phyloP scores from a whole-genome alignment of 2,797 vertebrate species.

The Micrastur ruficollis region DNA sequence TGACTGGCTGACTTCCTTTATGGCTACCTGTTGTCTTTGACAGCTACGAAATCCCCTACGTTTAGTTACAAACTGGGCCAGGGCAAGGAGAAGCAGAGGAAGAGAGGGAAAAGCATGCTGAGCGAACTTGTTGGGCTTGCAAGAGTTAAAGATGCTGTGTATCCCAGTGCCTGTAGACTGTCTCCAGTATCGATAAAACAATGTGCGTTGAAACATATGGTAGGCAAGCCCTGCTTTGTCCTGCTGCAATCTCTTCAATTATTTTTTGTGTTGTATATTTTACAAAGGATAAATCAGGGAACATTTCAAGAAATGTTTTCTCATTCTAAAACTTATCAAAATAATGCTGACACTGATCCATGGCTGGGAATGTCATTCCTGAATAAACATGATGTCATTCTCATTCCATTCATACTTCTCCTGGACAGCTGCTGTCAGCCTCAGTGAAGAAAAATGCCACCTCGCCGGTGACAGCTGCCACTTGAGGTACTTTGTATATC shows the following conservation, averaged over 20 bases:
- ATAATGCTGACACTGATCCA: conserved; percentile 90
- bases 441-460: conserved; percentile 91
- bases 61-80: background rate
- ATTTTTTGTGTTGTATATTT: conserved; percentile 77
- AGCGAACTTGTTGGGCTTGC: background rate
- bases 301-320: conserved; percentile 82
- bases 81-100: background rate
- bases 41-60: background rate
- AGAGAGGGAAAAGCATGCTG: background rate
- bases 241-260: conserved; percentile 79
- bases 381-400: conserved; percentile 98
- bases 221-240: conserved; percentile 68
- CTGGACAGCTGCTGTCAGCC: conserved; percentile 94
- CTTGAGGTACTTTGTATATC: conserved; percentile 83
- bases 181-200: background rate
- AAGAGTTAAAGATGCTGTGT: conserved; percentile 43
- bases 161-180: background rate
- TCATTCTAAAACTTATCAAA: conserved; percentile 84
- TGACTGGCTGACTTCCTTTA: background rate
- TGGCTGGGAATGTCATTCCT: conserved; percentile 86
- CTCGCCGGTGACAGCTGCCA: conserved; percentile 93
- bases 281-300: conserved; percentile 85
- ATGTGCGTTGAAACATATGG: background rate
- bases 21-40: background rate
- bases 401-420: conserved; percentile 88